Conservation (phyloP, 2,888 invertebrate genomes). For the Molorchus minor region DNA sequence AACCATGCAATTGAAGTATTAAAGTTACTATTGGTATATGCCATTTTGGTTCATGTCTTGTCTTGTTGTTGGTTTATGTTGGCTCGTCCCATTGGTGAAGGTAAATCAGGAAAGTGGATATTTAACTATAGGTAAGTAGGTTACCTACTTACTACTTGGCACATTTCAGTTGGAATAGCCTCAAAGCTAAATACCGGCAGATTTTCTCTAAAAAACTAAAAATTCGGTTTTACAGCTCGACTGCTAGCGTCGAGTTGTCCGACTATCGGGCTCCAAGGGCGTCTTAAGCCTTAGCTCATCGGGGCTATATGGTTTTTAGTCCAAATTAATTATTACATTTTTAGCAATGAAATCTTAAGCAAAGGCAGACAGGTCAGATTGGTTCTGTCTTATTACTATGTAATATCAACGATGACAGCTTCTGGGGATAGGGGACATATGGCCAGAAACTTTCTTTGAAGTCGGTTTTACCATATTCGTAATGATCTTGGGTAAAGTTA, state of each 20-base stretch:
- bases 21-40: conserved; percentile 23
- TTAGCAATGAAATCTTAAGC: conserved; percentile 17
- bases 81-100: conserved; percentile 43
- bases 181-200: too few relatives aligned
- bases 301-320: too few relatives aligned
- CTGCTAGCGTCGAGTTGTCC: too few relatives aligned
- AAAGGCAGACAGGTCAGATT: conserved; percentile 25
- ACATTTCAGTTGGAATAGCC: too few relatives aligned
- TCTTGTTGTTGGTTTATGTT: conserved; percentile 43
- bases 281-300: too few relatives aligned
- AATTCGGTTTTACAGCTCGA: too few relatives aligned
- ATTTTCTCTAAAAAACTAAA: too few relatives aligned
- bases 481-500: conserved; percentile 58
- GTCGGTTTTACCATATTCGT: conserved; percentile 64
- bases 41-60: conserved; percentile 38
- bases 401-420: conserved; percentile 65
- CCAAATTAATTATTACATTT: background rate
- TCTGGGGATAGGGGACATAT: conserved; percentile 67
- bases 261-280: too few relatives aligned
- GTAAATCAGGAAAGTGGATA: conserved; percentile 38
- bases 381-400: conserved; percentile 61
- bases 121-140: conserved; percentile 20
- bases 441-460: conserved; percentile 64
- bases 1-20: too few relatives aligned
- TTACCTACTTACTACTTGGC: too few relatives aligned